These are phyloP conservation scores for Leptopilina drosophilae DNA, from an alignment of 2,888 invertebrate genomes.

Conservation along the genomic window DNA sequence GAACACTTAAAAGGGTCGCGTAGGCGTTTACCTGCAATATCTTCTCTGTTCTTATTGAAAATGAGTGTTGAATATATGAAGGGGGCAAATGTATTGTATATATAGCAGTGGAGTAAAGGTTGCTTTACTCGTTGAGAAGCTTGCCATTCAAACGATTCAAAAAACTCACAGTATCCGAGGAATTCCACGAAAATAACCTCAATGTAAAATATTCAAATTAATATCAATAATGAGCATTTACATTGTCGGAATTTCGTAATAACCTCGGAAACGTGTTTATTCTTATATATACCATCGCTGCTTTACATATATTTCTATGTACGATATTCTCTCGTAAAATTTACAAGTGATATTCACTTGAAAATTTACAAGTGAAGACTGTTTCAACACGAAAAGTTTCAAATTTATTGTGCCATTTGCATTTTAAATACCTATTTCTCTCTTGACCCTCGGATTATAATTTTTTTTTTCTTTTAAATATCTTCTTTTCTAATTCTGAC, in stretches of 20 bases:
- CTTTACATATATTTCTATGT: constrained; percentile 18
- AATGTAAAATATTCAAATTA: constrained; percentile 48
- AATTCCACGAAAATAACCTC: constrained; percentile 39
- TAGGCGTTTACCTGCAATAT: constrained; percentile 52
- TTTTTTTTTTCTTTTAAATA: not conserved
- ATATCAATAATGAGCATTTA: constrained; percentile 46
- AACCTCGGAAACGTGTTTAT: constrained; percentile 45
- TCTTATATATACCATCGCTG: not conserved
- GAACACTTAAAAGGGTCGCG: constrained; percentile 38
- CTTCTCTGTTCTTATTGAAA: constrained; percentile 47
- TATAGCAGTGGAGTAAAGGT: not conserved
- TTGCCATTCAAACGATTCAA: constrained; percentile 5
- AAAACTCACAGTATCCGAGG: not conserved
- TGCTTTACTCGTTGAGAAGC: constrained; percentile 3
- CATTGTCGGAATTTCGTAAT: constrained; percentile 47
- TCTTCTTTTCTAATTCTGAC: not conserved
- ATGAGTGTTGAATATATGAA: constrained; percentile 20
- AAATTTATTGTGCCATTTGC: constrained; percentile 30
- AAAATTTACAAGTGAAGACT: constrained; percentile 33
- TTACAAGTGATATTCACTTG: constrained; percentile 31
- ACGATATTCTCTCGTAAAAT: constrained; percentile 13
- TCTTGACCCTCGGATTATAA: not conserved
- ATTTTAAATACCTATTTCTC: constrained; percentile 14
- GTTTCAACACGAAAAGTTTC: constrained; percentile 29
- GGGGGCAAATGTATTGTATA: not conserved